Base-by-base conservation (phyloP, 1,140 invertebrate species). In the Lordiphosa collinella region DNA sequence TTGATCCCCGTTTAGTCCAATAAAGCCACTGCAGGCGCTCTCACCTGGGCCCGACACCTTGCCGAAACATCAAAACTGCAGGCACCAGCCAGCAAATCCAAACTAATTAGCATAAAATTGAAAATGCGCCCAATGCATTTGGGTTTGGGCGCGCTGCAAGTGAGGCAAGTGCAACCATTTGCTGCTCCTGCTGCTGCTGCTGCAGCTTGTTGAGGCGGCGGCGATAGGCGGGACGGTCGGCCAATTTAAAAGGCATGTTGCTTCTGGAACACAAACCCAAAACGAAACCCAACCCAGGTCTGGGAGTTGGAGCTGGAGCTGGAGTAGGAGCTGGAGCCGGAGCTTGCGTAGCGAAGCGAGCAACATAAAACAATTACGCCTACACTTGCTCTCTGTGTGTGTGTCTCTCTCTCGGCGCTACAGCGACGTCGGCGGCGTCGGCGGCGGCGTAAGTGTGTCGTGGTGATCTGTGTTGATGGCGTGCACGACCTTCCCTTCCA, bases 351-450 rank as follows among this genome's bases (percentile, higher is more conserved):
- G 73, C 67, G 68, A 73, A 79, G 59, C 74, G 68, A 49, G 69
- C 74, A 79, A 79, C 74, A 79, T 73, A 74, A 79, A 79, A 79
- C 74, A 79, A 79, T 79, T 80, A 79, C 74, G 74, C 74, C 74
- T 80, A 79, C 74, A 79, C 74, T 79, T 74, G 68, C 65, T 64
- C 11, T 25, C 22, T 25, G 5, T 25, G 5, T 25, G 5, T 25
- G 22, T 25, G 0, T 25, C 22, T 25, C 22, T 7, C 6, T 25
- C 5, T 25, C 22, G 66, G 61, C 66, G 61, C 66, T 69, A 54
- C 37, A 63, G 25, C 56, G 53, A 36, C 59, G 46, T 50, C 54
- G 48, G 22, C 58, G 16, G 18, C 50, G 63, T 50, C 65, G 53
- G 51, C 29, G 47, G 22, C 56, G 53, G 41, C 59, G 46, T 50